Conservation (phyloP, 2,888 invertebrate species). For the Coelopa pilipes region DNA sequence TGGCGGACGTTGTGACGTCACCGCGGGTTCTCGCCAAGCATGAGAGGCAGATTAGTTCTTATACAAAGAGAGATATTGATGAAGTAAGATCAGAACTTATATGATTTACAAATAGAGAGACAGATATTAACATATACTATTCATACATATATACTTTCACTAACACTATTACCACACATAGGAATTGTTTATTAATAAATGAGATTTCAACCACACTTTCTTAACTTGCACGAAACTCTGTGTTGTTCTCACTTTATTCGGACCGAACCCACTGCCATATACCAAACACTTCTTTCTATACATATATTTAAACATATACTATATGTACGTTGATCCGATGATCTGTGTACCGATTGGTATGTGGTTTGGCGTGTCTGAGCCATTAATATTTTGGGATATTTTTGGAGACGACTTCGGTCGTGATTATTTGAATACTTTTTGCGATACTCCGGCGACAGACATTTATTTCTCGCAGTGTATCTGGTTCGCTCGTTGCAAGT, state of each 20-base stretch:
- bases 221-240: neutral
- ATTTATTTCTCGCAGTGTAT: neutral
- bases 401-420: neutral
- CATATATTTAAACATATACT: neutral
- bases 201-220: neutral
- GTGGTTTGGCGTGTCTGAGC: too few relatives aligned
- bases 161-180: neutral
- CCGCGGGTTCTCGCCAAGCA: neutral
- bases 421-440: slow-evolving; percentile 7
- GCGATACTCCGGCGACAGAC: neutral
- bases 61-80: slow-evolving; percentile 19
- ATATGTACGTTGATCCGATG: neutral
- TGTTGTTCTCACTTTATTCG: slow-evolving; percentile 1
- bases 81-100: slow-evolving; percentile 3
- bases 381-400: too few relatives aligned
- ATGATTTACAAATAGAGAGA: slow-evolving; percentile 21
- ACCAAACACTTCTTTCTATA: neutral
- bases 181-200: neutral
- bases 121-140: slow-evolving; percentile 17
- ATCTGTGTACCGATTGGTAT: neutral
- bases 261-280: neutral
- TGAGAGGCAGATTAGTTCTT: slow-evolving; percentile 22
- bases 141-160: slow-evolving; percentile 5
- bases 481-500: too few relatives aligned
- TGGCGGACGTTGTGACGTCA: too few relatives aligned